phyloP scores from a whole-genome alignment of 2,113 vertebrate species.

The Paedocypris sp. region DNA sequence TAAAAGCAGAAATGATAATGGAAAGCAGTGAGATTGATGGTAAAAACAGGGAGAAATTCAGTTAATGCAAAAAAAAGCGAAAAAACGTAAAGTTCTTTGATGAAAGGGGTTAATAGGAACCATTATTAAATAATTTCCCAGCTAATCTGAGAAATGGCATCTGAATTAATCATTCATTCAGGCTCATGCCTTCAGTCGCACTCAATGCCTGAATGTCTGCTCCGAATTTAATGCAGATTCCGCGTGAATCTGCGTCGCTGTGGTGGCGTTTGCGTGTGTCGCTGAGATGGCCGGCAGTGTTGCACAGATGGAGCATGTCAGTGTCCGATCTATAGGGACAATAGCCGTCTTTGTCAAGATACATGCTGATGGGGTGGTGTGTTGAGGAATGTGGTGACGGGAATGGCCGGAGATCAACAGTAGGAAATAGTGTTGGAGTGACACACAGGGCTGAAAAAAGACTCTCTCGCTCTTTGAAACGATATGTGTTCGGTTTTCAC shows the following conservation, averaged over 20 bases:
- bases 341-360: conserved; percentile 52
- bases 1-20: too few relatives aligned
- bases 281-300: conserved; percentile 39
- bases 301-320: conserved; percentile 44
- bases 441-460: conserved; percentile 37
- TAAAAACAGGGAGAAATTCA: too few relatives aligned
- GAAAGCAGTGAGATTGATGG: too few relatives aligned
- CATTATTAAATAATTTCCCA: too few relatives aligned
- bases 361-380: conserved; percentile 29
- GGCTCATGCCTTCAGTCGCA: conserved; percentile 22
- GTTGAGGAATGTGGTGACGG: conserved; percentile 41
- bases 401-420: conserved; percentile 35
- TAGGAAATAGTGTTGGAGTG: conserved; percentile 45
- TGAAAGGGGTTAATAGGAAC: too few relatives aligned
- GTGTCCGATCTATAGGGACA: conserved; percentile 46
- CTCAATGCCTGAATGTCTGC: conserved; percentile 9
- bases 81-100: too few relatives aligned
- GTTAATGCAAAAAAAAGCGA: too few relatives aligned
- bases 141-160: too few relatives aligned
- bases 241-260: background rate
- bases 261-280: conserved; percentile 46
- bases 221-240: too few relatives aligned
- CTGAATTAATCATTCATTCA: too few relatives aligned
- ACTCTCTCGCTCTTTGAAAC: conserved; percentile 20
- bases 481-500: too few relatives aligned